Percentiles rank a stretch among this genome's conserved stretches.
Conservation (phyloP, 2,113 vertebrate genomes). For the Merops nubicus region DNA sequence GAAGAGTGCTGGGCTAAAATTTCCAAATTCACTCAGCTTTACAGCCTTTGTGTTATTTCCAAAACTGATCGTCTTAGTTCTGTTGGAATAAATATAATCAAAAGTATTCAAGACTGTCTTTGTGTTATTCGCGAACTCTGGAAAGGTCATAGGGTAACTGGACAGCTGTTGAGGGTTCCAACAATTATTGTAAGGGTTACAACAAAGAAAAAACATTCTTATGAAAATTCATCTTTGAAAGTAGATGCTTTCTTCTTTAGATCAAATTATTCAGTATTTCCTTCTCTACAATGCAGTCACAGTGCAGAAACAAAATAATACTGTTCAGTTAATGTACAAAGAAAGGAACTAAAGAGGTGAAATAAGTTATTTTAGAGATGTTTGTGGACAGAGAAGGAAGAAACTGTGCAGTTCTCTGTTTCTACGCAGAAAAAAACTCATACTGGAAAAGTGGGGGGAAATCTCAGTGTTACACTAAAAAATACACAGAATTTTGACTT, state of each 20-base stretch:
- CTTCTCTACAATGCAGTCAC: not conserved
- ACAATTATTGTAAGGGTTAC: not conserved
- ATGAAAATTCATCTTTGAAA: not conserved
- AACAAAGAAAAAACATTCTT: not conserved
- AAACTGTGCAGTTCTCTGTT: no score
- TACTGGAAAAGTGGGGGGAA: not conserved
- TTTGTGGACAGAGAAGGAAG: not conserved
- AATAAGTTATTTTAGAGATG: not conserved
- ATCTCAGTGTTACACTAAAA: not conserved
- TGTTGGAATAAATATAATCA: not conserved
- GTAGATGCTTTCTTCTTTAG: not conserved
- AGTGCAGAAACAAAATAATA: not conserved
- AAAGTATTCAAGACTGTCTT: not conserved
- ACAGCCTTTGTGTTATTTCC: not conserved
- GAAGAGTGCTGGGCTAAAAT: not conserved
- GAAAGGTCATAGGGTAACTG: not conserved
- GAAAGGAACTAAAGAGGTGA: not conserved
- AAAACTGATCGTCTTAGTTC: not conserved
- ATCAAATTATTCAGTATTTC: not conserved
- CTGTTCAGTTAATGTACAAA: not conserved
- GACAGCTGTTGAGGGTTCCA: not conserved
- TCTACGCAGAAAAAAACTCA: not conserved
- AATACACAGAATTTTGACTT: not conserved
- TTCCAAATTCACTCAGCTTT: not conserved
- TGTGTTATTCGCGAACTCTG: not conserved